Evolutionary conservation across 53 echinoderm and acorn worm genomes (phyloP).

Genomic region (Antedon mediterranea): DNA sequence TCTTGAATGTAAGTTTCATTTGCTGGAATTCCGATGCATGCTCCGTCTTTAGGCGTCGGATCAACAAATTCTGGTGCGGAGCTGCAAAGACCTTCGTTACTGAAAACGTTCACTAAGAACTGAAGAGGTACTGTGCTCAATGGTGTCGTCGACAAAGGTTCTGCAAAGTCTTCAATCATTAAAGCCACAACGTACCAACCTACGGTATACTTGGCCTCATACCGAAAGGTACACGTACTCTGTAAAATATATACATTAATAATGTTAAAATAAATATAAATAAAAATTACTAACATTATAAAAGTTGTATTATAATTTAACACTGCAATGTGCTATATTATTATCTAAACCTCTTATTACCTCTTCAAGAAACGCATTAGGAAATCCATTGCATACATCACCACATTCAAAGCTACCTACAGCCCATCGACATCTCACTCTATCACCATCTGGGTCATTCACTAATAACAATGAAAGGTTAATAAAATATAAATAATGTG

Average conservation of each 20-base stretch:
- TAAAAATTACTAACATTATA: no score
- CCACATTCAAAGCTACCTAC: no score
- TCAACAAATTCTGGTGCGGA: conserved; percentile 11
- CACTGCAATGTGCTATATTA: no score
- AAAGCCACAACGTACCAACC: conserved; percentile 13
- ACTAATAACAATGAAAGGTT: no score
- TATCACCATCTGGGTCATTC: no score
- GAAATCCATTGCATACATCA: no score
- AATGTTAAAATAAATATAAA: no score
- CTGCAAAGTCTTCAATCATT: conserved; percentile 10
- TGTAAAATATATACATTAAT: background rate
- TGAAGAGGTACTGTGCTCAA: conserved; percentile 7
- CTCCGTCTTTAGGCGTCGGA: conserved; percentile 3
- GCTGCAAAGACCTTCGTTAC: conserved; percentile 1
- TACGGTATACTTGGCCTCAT: conserved; percentile 3
- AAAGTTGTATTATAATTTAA: no score
- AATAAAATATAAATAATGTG: no score
- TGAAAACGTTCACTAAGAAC: background rate
- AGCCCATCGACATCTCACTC: no score
- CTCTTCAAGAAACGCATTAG: no score
- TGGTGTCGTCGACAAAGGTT: conserved; percentile 1
- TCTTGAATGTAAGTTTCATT: background rate
- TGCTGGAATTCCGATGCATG: conserved; percentile 3
- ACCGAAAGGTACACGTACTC: conserved; percentile 10
- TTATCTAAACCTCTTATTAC: no score